Base-by-base conservation (phyloP, 2,113 vertebrate genomes). In the Diphyllodes magnificus region DNA sequence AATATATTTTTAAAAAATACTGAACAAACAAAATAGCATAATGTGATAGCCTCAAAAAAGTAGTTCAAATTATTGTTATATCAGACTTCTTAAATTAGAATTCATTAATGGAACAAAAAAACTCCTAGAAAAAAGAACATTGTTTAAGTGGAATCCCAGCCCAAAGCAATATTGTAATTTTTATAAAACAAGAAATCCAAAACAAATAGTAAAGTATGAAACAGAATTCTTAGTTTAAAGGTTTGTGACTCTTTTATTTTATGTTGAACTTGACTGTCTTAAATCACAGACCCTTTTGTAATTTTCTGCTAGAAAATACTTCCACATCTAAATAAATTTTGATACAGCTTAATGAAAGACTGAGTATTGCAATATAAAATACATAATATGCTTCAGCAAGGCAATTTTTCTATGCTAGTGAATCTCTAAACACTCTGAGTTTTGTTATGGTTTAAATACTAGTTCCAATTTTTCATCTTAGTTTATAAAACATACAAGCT, bases 401-500 rank as follows among this genome's bases (percentile, higher is more conserved):
- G 49, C 71, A 61, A 56, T 71, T 93, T 86, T 90, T 88, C 42
- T 71, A 22, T 40, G 56, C 53, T 77, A 88, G 77, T 83, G 57
- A 77, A 68, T 66, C 72, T 88, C 71, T 83, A 90, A 94, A 93
- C 68, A 92, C 51, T 89, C 47, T 11, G 44, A 75, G 61, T 84
- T 94, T 95, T 97, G 84, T 93, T 92, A 92, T 88, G 63, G 54
- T 90, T 96, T 96, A 87, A 88, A 72, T 75, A 73, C 50, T 83
- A 92, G 80, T 60, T 97, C 83, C n/a, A 96, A 93, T 92, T 94
- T 95, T 97, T 96, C 91, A 88, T 94, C 94, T 93, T 76, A 79
- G 92, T 95, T 96, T 94, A 93, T 94, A 96, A 94, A 96, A 96
- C 77, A 94, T 92, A 93, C 91, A 97, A 96, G 93, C 96, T 96